These are phyloP conservation scores for Ginglymostoma cirratum DNA, from an alignment of 2,113 vertebrate genomes.

Conservation along the genomic window DNA sequence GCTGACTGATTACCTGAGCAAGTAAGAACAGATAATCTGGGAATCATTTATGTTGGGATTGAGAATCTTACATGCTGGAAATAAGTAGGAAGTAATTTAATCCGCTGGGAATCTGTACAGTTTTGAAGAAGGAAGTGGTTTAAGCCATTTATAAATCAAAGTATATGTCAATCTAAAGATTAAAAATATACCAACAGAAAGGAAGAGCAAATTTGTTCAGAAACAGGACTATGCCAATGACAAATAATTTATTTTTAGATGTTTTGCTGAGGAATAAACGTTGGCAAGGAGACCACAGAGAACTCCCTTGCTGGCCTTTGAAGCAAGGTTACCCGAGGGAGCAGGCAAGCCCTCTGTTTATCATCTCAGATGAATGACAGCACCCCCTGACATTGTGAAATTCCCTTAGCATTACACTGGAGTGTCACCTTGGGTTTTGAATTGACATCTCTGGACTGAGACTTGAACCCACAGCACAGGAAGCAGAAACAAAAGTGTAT, in stretches of 20 bases:
- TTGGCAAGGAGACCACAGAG: background rate
- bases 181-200: background rate
- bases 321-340: background rate
- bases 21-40: background rate
- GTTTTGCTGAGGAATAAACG: background rate
- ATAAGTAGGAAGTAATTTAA: too few relatives aligned
- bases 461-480: background rate
- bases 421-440: background rate
- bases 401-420: background rate
- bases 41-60: background rate
- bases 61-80: background rate
- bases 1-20: background rate
- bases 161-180: background rate
- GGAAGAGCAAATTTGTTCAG: background rate
- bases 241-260: slow-evolving; percentile 11
- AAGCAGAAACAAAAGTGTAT: background rate
- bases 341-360: background rate
- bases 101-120: background rate
- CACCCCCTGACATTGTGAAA: background rate
- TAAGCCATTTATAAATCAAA: background rate
- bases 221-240: background rate
- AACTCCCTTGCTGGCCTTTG: background rate
- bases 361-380: background rate
- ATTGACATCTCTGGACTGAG: background rate
- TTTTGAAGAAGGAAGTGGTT: background rate